phyloP scores from a whole-genome alignment of 2,888 invertebrate species.

The Capitulum mitella region DNA sequence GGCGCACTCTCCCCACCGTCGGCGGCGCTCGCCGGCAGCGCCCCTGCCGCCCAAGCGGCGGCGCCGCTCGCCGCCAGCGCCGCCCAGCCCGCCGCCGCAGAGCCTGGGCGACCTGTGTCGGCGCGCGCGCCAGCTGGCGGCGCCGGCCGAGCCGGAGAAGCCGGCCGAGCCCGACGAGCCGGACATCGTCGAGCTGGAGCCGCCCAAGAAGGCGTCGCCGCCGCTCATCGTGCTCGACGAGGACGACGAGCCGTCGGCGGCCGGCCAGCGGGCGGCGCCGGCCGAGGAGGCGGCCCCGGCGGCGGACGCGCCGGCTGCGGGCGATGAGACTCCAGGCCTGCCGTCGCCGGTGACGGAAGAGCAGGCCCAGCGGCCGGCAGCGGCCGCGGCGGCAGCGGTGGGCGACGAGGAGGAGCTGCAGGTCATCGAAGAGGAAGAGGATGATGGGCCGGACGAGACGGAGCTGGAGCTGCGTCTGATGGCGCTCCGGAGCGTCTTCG shows the following conservation, averaged over 20 bases:
- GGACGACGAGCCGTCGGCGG: background rate
- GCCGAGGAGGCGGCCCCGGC: background rate
- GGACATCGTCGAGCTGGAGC: background rate
- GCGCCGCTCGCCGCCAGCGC: background rate
- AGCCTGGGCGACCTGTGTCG: constrained; percentile 1
- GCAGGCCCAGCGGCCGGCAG: background rate
- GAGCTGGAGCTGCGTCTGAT: constrained; percentile 14
- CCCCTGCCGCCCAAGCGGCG: background rate
- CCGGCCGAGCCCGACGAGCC: background rate
- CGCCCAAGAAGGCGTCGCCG: background rate
- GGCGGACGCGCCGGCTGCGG: background rate
- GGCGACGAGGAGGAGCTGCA: background rate
- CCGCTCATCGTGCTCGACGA: background rate
- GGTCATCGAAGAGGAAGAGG: background rate
- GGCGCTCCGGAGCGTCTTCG: background rate
- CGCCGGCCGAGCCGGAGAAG: background rate
- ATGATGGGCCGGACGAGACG: background rate
- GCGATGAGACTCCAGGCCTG: background rate
- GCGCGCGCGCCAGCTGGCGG: background rate
- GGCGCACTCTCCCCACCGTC: background rate
- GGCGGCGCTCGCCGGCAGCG: background rate
- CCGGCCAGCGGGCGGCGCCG: background rate
- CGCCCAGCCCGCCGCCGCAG: background rate
- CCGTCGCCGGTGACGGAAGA: background rate
- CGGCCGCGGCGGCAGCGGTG: background rate